Evolutionary conservation across 2,113 vertebrate genomes (phyloP).

Genomic region (Thomomys bottae): DNA sequence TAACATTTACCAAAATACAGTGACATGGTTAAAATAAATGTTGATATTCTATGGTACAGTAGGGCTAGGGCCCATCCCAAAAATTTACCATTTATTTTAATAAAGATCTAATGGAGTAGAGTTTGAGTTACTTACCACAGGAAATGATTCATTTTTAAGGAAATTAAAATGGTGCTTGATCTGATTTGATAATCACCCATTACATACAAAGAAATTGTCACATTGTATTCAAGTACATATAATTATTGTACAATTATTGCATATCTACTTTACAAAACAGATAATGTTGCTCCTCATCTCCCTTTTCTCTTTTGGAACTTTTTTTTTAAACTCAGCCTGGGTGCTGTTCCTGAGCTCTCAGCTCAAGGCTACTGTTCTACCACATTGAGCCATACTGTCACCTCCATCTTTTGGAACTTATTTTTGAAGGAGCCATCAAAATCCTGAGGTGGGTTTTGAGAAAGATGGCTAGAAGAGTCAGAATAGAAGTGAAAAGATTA

Average conservation of each 20-base stretch:
- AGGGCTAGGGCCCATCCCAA: not conserved
- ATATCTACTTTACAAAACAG: not conserved
- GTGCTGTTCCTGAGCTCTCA: no score
- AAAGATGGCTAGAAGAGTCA: slow-evolving; percentile 26
- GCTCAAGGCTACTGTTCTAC: no score
- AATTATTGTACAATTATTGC: not conserved
- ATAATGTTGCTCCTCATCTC: not conserved
- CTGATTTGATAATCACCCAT: not conserved
- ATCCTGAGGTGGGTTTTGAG: not conserved
- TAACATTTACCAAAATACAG: not conserved
- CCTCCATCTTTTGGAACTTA: not conserved
- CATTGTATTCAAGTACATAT: not conserved
- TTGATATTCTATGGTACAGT: not conserved
- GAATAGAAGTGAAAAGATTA: not conserved
- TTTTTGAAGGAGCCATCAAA: slow-evolving; percentile 8
- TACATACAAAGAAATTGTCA: not conserved
- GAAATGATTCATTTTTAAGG: not conserved
- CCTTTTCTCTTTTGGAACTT: not conserved
- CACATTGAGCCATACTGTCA: no score
- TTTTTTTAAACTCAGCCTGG: no score
- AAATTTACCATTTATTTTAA: not conserved
- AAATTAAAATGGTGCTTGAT: not conserved
- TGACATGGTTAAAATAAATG: not conserved
- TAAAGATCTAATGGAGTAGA: not conserved
- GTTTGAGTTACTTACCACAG: not conserved